Base-by-base conservation (phyloP, 2,113 vertebrate genomes). In the Petrocephalus microphthalmus region DNA sequence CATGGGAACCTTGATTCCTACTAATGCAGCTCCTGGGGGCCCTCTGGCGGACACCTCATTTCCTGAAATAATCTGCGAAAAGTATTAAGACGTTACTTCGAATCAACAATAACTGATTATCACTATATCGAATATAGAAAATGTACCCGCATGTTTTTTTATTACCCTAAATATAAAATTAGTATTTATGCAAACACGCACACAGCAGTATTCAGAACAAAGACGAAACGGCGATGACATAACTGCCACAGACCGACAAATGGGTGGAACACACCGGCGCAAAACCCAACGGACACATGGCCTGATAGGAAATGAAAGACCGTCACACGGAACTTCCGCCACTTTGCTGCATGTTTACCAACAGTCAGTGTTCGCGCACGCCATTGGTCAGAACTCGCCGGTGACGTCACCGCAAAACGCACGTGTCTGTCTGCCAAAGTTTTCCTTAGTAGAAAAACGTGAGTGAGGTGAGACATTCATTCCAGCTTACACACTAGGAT, bases 321-420 rank as follows among this genome's bases (percentile, higher is more conserved):
- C 81, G 37, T 20, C 22, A 47, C 37, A 49, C 81, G 19, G 37
- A 83, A 83, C 81, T 83, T 83, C 81, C 81, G 81, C 22, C 92
- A 89, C 85, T 86, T 87, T 17, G 29, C 42, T 88, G 84, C 42
- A 88, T 95, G 94, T 96, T 96, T 95, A 95, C 95, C 95, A 95
- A 95, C 94, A 95, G 92, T 83, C 89, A 86, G 86, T 89, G 88
- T 89, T 90, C 81, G 88, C 88, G 90, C 92, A 71, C 89, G 67
- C 90, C 91, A 90, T 82, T 87, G 90, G 88, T 88, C 88, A 74
- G 89, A 89, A 90, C 78, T 60, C 37, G 17, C 25, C 13, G 64
- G 17, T 91, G 91, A 91, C 89, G 92, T 93, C 92, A 91, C 85
- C 60, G 29, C 81, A 54, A 81, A 90, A 92, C 90, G 91, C 93